phyloP scores from a whole-genome alignment of 2,113 vertebrate genomes.

The Urocolius indicus region DNA sequence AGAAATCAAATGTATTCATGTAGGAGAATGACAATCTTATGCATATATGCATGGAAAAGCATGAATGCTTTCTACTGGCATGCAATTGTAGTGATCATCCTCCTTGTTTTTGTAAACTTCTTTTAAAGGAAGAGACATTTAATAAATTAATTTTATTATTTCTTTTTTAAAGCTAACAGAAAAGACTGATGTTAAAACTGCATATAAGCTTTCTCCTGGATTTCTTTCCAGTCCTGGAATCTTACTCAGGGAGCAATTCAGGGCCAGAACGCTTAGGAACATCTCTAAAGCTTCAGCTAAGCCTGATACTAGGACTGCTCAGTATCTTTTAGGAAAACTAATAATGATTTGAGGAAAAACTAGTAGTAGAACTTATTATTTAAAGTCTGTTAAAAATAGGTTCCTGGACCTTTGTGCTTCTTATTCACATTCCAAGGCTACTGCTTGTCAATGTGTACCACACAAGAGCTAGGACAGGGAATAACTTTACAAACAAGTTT shows the following conservation, averaged over 20 bases:
- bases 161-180: background rate
- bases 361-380: background rate
- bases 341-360: background rate
- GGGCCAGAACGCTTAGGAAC: background rate
- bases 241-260: background rate
- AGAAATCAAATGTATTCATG: background rate
- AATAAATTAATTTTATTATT: background rate
- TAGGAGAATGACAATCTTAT: background rate
- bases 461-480: background rate
- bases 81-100: background rate
- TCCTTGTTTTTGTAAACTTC: background rate
- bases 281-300: background rate
- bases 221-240: background rate
- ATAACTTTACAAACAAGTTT: background rate
- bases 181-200: background rate
- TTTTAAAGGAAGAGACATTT: background rate
- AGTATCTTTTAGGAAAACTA: background rate
- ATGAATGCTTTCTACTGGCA: background rate
- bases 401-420: background rate
- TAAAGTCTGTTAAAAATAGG: background rate
- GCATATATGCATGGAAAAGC: background rate
- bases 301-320: background rate
- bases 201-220: background rate
- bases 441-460: background rate
- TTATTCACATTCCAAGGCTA: background rate